Percentiles rank a stretch among this genome's conserved stretches.
phyloP scores from a whole-genome alignment of 2,113 vertebrate species.

The Lasiurus cinereus region DNA sequence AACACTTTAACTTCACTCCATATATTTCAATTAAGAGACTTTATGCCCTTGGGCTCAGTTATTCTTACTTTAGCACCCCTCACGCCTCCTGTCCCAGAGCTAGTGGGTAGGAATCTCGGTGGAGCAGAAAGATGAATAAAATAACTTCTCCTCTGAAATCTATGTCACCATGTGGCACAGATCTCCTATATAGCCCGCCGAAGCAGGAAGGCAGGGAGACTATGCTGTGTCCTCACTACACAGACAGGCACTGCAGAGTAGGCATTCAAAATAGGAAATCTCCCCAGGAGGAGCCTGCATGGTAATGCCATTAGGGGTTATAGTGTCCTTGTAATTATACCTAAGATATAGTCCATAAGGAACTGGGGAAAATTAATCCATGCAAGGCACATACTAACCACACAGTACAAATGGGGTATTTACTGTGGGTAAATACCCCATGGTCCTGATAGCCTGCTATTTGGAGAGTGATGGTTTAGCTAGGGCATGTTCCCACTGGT shows the following conservation, averaged over 20 bases:
- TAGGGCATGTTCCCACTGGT: not conserved
- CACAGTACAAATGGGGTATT: not conserved
- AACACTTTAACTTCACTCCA: not conserved
- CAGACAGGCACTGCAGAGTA: rapidly evolving
- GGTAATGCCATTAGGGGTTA: not conserved
- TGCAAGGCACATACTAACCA: not conserved
- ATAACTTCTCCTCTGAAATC: not conserved
- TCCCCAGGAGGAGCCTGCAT: no score
- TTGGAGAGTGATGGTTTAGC: not conserved
- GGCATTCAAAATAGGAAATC: not conserved
- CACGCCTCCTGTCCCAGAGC: not conserved
- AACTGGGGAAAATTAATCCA: not conserved
- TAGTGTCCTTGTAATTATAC: not conserved
- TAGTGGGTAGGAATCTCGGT: not conserved
- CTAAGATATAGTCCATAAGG: not conserved
- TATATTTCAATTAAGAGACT: not conserved
- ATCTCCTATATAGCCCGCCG: not conserved
- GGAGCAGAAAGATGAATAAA: not conserved
- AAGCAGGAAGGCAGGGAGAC: no score
- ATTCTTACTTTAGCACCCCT: not conserved
- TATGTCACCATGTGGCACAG: rapidly evolving
- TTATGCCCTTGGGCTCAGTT: not conserved
- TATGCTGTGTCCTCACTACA: not conserved
- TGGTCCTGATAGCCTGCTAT: rapidly evolving
- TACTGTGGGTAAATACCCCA: no score